Evolutionary conservation across 2,797 vertebrate species (phyloP).

Genomic region (Rhyacichthys aspro): DNA sequence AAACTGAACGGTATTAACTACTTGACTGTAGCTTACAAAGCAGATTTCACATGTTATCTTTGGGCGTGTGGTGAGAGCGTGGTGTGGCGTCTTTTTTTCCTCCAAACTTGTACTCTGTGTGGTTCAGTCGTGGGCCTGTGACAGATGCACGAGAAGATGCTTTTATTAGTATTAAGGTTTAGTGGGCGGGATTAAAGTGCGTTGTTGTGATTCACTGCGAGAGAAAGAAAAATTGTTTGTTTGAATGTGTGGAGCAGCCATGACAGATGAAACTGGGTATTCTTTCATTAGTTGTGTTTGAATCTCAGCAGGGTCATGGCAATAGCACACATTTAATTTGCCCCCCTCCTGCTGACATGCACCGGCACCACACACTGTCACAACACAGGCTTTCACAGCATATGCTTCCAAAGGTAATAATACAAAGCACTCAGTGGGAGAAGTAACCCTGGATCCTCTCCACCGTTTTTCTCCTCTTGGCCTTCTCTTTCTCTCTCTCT

Average conservation of each 20-base stretch:
- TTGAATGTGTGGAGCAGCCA: constrained; percentile 15
- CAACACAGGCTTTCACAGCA: constrained; percentile 52
- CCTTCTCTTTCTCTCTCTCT: constrained; percentile 28
- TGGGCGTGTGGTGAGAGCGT: background rate
- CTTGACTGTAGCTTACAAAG: background rate
- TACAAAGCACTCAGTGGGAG: constrained; percentile 64
- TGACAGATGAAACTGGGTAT: constrained; percentile 65
- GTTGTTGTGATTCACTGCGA: constrained; percentile 2
- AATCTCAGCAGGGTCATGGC: constrained; percentile 64
- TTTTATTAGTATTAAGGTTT: constrained; percentile 24
- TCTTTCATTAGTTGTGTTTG: constrained; percentile 73
- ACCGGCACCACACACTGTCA: constrained; percentile 15
- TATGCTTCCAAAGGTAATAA: constrained; percentile 64
- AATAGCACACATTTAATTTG: constrained; percentile 70
- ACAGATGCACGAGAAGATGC: constrained; percentile 30
- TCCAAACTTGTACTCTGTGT: background rate
- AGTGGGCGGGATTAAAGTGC: constrained; percentile 1
- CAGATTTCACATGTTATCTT: constrained; percentile 9
- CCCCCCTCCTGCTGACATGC: constrained; percentile 37
- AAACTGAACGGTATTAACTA: background rate
- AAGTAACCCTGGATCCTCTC: constrained; percentile 42
- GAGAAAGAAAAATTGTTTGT: constrained; percentile 2
- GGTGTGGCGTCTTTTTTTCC: too few relatives aligned
- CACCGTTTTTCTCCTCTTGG: constrained; percentile 27
- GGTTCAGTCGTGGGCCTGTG: constrained; percentile 18